Evolutionary conservation across 2,113 vertebrate species (phyloP).

Genomic region (Columbina picui): DNA sequence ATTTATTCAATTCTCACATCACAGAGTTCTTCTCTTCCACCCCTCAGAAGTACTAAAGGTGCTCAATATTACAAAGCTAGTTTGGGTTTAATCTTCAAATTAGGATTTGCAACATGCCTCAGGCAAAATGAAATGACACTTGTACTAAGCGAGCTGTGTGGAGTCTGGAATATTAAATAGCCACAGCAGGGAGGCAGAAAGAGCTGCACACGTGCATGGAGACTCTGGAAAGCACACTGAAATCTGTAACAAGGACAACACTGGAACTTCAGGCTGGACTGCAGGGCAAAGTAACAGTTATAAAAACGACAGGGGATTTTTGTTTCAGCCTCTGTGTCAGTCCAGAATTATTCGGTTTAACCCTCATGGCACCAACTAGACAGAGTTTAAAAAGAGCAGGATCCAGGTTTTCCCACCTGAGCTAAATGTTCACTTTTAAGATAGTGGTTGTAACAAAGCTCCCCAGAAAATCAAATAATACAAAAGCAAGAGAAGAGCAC

Average conservation of each 20-base stretch:
- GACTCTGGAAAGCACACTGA: background rate
- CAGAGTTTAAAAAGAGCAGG: background rate
- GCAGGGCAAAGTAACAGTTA: background rate
- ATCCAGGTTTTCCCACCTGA: background rate
- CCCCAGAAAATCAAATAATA: background rate
- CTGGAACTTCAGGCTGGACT: background rate
- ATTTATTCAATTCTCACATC: background rate
- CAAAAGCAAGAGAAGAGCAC: background rate
- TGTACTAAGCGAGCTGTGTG: background rate
- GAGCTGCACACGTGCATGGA: fast-evolving
- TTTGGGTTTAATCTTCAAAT: background rate
- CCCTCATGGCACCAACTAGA: background rate
- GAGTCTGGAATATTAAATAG: background rate
- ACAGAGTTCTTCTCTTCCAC: background rate
- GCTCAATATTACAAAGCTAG: background rate
- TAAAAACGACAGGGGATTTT: background rate
- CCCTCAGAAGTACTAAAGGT: background rate
- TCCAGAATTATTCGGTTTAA: background rate
- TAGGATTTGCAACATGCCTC: background rate
- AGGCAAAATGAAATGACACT: background rate
- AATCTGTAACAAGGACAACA: background rate
- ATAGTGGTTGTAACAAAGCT: background rate
- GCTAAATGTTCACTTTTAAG: background rate
- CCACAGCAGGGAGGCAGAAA: background rate
- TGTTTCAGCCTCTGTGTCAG: background rate